Evolutionary conservation across 1,140 invertebrate species (phyloP), one percentile per base, ranked within the genome.

Genomic region (Drosophila bocqueti): DNA sequence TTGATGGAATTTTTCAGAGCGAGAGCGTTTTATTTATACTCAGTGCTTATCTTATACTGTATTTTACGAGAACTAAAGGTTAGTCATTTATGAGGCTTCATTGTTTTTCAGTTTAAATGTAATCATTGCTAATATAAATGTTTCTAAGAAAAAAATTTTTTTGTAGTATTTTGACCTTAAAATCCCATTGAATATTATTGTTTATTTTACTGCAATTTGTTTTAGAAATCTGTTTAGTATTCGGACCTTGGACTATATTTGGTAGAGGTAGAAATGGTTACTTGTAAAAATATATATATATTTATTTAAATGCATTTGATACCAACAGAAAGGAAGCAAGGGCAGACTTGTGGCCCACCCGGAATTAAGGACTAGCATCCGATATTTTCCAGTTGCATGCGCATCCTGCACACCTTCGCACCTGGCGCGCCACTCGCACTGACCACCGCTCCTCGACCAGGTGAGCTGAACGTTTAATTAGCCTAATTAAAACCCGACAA

Each of bases 401-500:
- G 11, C 71, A 49, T 31, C 18, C 24, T 31, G 38, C 34, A 60
- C 54, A 61, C 38, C 45, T 31, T 73, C 11, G 34, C 46, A 74
- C 55, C 68, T 71, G 9, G 26, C n/a, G 31, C 15, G 29, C 55
- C 50, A 21, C 4, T 45, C 38, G 31, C 43, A 55, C 54, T 61
- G 55, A 65, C 61, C 58, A 40, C 46, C 31, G 42, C 18, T 9
- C 40, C 40, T 59, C 38, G 36, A 43, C 57, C 59, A 65, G 58
- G 76, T 47, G 60, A 45, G 61, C 45, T 65, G 72, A 71, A 73
- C 73, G 59, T 81, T 84, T 84, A 84, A 84, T 84, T 84, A 84
- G 77, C 26, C 77, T 84, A 84, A 84, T 84, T 84, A 81, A 85
- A 74, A 34, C 73, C 57, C 31, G 82, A 60, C 75, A 69, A 57